phyloP scores from a whole-genome alignment of 2,888 invertebrate species.

The Aelia acuminata region DNA sequence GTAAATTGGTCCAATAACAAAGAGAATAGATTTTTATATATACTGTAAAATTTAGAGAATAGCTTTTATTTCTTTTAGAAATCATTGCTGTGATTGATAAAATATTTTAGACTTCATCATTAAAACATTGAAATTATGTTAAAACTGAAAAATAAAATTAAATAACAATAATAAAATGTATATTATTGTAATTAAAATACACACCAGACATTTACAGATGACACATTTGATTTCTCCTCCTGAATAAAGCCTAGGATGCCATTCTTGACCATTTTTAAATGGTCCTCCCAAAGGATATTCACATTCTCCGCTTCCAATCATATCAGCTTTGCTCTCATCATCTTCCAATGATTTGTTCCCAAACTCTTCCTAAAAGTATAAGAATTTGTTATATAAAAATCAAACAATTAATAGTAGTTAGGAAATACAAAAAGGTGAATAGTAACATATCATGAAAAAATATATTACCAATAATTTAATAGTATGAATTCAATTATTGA shows the following conservation, averaged over 20 bases:
- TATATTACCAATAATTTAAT: too few species aligned
- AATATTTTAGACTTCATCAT: too few species aligned
- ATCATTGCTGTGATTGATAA: too few species aligned
- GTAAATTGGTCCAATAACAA: too few species aligned
- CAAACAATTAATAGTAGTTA: neutral
- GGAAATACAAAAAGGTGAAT: too few species aligned
- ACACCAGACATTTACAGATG: constrained; percentile 91
- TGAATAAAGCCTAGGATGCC: constrained; percentile 89
- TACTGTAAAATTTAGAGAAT: too few species aligned
- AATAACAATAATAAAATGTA: constrained; percentile 33
- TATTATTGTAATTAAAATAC: constrained; percentile 66
- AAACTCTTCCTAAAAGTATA: neutral
- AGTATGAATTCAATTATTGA: too few species aligned
- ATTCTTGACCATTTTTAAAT: constrained; percentile 81
- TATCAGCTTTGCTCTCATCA: constrained; percentile 72
- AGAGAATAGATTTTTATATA: too few species aligned
- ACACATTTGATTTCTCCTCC: constrained; percentile 83
- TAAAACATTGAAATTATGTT: constrained; percentile 8
- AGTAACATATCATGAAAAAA: too few species aligned
- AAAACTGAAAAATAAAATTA: constrained; percentile 42
- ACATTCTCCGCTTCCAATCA: constrained; percentile 86
- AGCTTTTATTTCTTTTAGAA: too few species aligned
- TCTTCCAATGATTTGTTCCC: constrained; percentile 67
- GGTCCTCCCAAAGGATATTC: constrained; percentile 79
- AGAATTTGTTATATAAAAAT: neutral